Evolutionary conservation across 2,797 vertebrate species (phyloP).

Genomic region (Microchirus variegatus): DNA sequence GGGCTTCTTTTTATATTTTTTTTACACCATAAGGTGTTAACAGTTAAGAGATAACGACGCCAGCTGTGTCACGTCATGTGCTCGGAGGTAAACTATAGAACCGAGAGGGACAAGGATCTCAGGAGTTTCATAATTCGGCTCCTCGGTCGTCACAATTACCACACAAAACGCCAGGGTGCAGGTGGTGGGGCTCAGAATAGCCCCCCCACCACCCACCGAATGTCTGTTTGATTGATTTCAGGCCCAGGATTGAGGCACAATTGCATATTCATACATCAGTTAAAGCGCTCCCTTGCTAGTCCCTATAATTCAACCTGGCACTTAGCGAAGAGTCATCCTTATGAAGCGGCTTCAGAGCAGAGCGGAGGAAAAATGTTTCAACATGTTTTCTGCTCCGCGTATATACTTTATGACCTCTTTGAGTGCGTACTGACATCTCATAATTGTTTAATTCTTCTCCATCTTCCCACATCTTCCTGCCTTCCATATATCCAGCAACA

Average conservation of each 20-base stretch:
- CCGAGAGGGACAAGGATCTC: constrained; percentile 6
- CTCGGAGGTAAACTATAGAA: constrained; percentile 27
- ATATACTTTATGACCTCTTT: constrained; percentile 45
- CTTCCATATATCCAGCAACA: constrained; percentile 18
- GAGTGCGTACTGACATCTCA: constrained; percentile 30
- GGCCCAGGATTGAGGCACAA: constrained; percentile 52
- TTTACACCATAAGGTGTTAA: constrained; percentile 14
- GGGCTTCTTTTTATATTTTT: too few species aligned
- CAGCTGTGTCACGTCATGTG: constrained; percentile 15
- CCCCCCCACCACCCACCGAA: constrained; percentile 43
- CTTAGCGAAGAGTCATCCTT: constrained; percentile 51
- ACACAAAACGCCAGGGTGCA: constrained; percentile 40
- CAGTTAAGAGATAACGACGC: constrained; percentile 25
- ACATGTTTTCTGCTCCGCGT: constrained; percentile 57
- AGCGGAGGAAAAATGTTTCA: constrained; percentile 69
- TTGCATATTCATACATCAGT: constrained; percentile 78
- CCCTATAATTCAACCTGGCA: constrained; percentile 66
- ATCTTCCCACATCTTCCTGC: not conserved
- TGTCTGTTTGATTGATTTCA: constrained; percentile 76
- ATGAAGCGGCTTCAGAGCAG: constrained; percentile 56
- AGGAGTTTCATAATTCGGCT: constrained; percentile 26
- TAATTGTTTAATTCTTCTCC: constrained; percentile 47
- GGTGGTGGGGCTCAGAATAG: constrained; percentile 58
- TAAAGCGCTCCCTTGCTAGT: constrained; percentile 61
- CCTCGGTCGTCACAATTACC: constrained; percentile 30